These are phyloP conservation scores for Trematocara caparti DNA, from an alignment of 2,797 vertebrate species.

Conservation along the genomic window DNA sequence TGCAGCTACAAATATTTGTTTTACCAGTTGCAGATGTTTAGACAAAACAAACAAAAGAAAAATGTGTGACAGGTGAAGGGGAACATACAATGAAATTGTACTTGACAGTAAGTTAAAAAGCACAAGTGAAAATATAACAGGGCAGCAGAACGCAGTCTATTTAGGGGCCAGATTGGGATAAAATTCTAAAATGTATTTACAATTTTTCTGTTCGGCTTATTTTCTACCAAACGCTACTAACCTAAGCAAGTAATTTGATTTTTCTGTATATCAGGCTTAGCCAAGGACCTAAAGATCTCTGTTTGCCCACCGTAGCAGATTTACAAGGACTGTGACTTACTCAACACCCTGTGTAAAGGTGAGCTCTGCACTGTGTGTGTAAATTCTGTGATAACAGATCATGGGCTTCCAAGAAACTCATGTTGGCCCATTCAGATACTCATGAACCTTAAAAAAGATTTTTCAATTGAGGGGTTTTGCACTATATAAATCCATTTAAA, in stretches of 20 bases:
- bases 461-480: constrained; percentile 76
- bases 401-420: neutral
- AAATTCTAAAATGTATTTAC: neutral
- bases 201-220: neutral
- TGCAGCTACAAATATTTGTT: neutral
- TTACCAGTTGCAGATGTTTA: neutral
- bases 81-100: neutral
- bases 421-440: neutral
- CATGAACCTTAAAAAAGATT: neutral
- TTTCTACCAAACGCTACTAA: neutral
- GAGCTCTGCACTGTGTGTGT: neutral
- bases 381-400: neutral
- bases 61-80: neutral
- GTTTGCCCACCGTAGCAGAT: neutral
- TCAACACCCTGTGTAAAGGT: neutral
- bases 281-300: neutral
- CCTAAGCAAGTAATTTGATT: neutral
- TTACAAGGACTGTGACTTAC: neutral
- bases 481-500: constrained; percentile 92
- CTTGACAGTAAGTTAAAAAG: neutral
- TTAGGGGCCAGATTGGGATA: neutral
- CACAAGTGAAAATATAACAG: neutral
- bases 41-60: neutral
- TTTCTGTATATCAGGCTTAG: neutral
- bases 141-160: neutral